These are phyloP conservation scores for Yponomeuta malinellus DNA, from an alignment of 2,888 invertebrate genomes.

Conservation along the genomic window DNA sequence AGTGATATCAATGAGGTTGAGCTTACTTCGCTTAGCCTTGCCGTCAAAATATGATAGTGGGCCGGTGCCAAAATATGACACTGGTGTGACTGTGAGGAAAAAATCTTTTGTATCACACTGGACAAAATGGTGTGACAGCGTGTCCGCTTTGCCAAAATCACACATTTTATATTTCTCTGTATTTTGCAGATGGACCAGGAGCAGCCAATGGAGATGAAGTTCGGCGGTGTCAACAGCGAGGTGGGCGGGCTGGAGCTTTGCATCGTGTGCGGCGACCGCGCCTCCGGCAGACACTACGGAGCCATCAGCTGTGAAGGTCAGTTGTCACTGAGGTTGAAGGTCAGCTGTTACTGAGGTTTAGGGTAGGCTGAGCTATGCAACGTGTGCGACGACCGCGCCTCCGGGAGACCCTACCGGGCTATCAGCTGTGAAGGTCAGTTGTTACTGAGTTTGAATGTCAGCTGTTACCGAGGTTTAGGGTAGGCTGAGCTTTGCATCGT, in stretches of 20 bases:
- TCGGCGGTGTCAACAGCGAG: constrained; percentile 45
- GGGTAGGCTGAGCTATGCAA: constrained; percentile 88
- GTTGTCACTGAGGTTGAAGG: no score
- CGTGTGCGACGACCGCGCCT: constrained; percentile 96
- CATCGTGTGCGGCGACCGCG: constrained; percentile 96
- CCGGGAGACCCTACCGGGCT: constrained; percentile 96
- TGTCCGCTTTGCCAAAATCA: no score
- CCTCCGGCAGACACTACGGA: constrained; percentile 96
- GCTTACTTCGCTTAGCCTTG: no score
- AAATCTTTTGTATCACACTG: no score
- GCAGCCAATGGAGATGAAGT: constrained; percentile 52
- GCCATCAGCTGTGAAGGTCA: constrained; percentile 89
- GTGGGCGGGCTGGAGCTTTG: constrained; percentile 87
- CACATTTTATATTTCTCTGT: no score
- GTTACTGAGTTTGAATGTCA: no score
- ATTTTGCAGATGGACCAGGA: constrained; percentile 9
- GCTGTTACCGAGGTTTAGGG: constrained; percentile 48
- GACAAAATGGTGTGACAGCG: no score
- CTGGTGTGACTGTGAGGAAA: no score
- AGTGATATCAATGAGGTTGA: no score
- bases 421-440: constrained; percentile 86
- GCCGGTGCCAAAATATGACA: no score
- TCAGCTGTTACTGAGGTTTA: no score
- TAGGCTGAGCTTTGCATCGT: constrained; percentile 91
- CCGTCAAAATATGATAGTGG: no score